Evolutionary conservation across 2,113 vertebrate species (phyloP).

Genomic region (Gadus chalcogrammus): DNA sequence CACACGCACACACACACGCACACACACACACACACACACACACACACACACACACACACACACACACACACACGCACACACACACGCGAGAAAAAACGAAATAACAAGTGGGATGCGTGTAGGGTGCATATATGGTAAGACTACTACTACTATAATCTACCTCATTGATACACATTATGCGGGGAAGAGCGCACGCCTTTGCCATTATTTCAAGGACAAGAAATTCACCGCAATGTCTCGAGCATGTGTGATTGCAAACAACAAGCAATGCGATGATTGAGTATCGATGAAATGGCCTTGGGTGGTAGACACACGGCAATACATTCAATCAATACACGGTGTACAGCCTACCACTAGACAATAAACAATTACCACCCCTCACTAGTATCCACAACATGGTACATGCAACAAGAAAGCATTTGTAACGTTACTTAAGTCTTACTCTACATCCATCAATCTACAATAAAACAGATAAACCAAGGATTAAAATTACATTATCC

Average conservation of each 20-base stretch:
- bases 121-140: constrained; percentile 36
- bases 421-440: too few relatives aligned
- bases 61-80: neutral
- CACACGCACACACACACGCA: neutral
- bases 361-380: neutral
- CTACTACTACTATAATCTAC: constrained; percentile 43
- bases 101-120: constrained; percentile 28
- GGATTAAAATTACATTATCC: too few relatives aligned
- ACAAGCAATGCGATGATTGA: neutral
- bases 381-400: neutral
- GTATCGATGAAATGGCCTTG: constrained; percentile 16
- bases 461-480: too few relatives aligned
- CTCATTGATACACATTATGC: constrained; percentile 47
- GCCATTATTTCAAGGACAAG: constrained; percentile 60
- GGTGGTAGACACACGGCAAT: constrained; percentile 26
- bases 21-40: neutral
- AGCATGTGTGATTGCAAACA: constrained; percentile 4
- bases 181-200: constrained; percentile 36
- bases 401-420: too few relatives aligned
- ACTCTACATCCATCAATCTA: too few relatives aligned
- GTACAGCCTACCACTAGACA: constrained; percentile 1
- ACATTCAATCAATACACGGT: constrained; percentile 31
- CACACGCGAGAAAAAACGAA: constrained; percentile 8
- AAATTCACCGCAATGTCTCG: constrained; percentile 34
- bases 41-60: constrained; percentile 11